Conservation (phyloP, 2,113 vertebrate genomes). For the Psilopsiagon aymara region DNA sequence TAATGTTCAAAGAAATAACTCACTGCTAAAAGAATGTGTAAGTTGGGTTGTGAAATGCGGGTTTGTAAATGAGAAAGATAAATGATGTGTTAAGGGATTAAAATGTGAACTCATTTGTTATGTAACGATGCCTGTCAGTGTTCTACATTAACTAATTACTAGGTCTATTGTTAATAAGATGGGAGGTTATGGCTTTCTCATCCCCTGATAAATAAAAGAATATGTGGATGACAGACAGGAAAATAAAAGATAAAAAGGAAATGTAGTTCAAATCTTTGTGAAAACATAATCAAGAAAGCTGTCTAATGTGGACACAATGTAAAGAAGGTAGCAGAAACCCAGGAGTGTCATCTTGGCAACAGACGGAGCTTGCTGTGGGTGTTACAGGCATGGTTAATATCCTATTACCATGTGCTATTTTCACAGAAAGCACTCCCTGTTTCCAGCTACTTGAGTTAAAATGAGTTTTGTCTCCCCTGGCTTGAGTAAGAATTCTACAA, state of each 20-base stretch:
- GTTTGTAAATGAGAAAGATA: conserved; percentile 9
- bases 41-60: not conserved
- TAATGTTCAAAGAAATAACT: not conserved
- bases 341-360: not conserved
- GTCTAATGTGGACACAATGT: not conserved
- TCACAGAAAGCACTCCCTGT: not conserved
- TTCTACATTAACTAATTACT: conserved; percentile 4
- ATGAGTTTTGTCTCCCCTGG: not conserved
- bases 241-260: not conserved
- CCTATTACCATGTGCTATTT: not conserved
- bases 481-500: not conserved
- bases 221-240: not conserved
- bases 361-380: not conserved
- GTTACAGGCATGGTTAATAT: not conserved
- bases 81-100: conserved; percentile 25
- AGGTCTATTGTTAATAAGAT: not conserved
- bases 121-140: not conserved
- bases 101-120: conserved; percentile 14
- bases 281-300: not conserved
- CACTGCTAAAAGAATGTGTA: not conserved
- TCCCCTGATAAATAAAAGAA: not conserved
- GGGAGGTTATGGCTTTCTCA: not conserved
- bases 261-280: not conserved
- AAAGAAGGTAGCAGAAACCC: not conserved
- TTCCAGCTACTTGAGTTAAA: not conserved